Evolutionary conservation across 2,113 vertebrate genomes (phyloP).

Genomic region (Garra rufa): DNA sequence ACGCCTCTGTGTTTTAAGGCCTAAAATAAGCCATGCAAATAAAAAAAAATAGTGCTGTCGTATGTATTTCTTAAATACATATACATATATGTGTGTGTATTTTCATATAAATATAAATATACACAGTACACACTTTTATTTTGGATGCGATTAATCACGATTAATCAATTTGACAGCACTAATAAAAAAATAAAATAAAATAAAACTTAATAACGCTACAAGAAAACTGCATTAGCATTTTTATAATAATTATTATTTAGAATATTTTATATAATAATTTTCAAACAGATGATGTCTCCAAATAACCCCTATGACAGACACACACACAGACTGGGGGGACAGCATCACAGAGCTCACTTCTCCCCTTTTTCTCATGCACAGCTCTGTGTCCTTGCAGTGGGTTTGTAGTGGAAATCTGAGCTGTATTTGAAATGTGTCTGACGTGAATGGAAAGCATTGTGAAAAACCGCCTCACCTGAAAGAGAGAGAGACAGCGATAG

Average conservation of each 20-base stretch:
- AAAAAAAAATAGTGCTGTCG: too few species aligned
- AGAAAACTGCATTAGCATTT: not conserved
- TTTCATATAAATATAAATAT: too few species aligned
- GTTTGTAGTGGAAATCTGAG: constrained; percentile 43
- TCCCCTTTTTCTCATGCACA: constrained; percentile 18
- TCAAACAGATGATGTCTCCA: not conserved
- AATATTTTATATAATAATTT: not conserved
- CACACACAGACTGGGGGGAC: not conserved
- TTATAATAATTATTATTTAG: not conserved
- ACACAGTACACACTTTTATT: too few species aligned
- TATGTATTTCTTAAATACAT: too few species aligned
- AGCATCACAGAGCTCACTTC: not conserved
- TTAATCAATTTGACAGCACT: too few species aligned
- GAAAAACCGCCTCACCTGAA: not conserved
- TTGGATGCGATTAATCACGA: too few species aligned
- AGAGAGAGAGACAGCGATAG: constrained; percentile 24
- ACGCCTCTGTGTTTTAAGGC: too few species aligned
- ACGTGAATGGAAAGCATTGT: constrained; percentile 36
- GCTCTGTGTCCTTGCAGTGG: constrained; percentile 30
- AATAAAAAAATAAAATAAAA: not conserved
- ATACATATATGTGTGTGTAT: too few species aligned
- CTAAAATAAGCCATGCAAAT: not conserved
- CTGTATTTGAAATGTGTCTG: constrained; percentile 27
- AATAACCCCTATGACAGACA: not conserved
- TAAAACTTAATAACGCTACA: not conserved